Conservation (phyloP, 2,888 invertebrate species). For the Papilio protenor region DNA sequence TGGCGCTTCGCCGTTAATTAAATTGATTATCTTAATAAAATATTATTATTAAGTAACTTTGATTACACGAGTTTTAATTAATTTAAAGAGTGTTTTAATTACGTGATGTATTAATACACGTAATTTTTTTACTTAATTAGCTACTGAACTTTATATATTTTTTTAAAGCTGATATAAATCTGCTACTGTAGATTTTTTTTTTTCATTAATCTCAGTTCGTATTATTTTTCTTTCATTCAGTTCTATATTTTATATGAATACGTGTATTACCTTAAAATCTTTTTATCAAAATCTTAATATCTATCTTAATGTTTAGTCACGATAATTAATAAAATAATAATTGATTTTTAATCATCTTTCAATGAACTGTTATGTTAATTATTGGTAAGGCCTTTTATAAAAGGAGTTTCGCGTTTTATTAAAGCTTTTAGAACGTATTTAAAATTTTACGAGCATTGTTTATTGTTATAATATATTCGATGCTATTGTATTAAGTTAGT, state of each 20-base stretch:
- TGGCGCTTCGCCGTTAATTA: conserved; percentile 30
- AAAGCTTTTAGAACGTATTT: background rate
- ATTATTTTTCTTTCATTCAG: too few relatives aligned
- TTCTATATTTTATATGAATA: too few relatives aligned
- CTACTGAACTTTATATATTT: conserved; percentile 1
- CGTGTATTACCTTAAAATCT: background rate
- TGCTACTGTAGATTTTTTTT: too few relatives aligned
- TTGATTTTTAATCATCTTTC: background rate
- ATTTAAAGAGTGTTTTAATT: background rate
- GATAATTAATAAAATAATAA: too few relatives aligned
- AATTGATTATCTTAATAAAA: conserved; percentile 33
- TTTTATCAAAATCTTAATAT: background rate
- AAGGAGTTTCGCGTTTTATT: background rate
- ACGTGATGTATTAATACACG: background rate
- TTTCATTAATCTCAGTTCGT: too few relatives aligned
- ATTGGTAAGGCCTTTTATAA: background rate
- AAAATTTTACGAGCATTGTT: background rate
- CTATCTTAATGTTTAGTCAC: background rate
- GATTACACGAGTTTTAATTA: conserved; percentile 38
- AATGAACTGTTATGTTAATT: background rate
- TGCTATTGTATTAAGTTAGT: background rate
- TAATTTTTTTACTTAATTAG: background rate
- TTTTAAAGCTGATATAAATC: too few relatives aligned
- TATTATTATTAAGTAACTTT: conserved; percentile 26
- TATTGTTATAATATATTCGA: background rate